These are phyloP conservation scores for Dendroctonus valens DNA, from an alignment of 1,140 invertebrate species.

Conservation along the genomic window DNA sequence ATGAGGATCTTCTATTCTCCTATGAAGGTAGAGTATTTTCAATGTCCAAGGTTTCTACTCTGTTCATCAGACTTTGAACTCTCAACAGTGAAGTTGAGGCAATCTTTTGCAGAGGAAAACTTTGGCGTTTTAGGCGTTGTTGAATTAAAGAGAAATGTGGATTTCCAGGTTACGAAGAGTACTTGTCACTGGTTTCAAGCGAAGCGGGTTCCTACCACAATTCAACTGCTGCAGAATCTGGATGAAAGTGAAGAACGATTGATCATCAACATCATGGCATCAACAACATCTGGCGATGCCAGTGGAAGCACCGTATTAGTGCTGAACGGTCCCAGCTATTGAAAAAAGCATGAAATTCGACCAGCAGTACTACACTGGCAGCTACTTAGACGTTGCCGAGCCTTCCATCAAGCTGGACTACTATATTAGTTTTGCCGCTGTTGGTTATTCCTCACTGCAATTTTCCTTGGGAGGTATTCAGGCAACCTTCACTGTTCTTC, in stretches of 20 bases:
- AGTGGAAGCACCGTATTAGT: not conserved
- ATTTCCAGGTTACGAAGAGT: too few species aligned
- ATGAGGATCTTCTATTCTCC: not conserved
- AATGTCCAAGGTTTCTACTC: too few species aligned
- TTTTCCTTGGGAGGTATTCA: constrained; percentile 3
- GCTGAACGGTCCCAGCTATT: constrained; percentile 1
- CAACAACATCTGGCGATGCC: too few species aligned
- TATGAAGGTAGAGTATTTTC: constrained; percentile 2
- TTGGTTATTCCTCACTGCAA: not conserved
- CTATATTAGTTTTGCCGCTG: not conserved
- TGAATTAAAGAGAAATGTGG: too few species aligned
- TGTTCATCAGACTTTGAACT: too few species aligned
- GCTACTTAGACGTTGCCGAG: not conserved
- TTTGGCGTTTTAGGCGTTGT: too few species aligned
- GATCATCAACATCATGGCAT: too few species aligned
- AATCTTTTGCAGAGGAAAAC: too few species aligned
- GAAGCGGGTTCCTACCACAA: too few species aligned
- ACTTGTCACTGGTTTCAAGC: too few species aligned
- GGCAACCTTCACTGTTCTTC: not conserved
- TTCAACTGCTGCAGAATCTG: too few species aligned
- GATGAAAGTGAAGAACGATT: too few species aligned
- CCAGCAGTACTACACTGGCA: not conserved
- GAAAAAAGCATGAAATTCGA: not conserved
- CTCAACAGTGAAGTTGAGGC: not conserved
- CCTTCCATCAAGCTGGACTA: not conserved